These are phyloP conservation scores for Ivindomyrus marchei DNA, from an alignment of 2,113 vertebrate genomes.

Conservation along the genomic window DNA sequence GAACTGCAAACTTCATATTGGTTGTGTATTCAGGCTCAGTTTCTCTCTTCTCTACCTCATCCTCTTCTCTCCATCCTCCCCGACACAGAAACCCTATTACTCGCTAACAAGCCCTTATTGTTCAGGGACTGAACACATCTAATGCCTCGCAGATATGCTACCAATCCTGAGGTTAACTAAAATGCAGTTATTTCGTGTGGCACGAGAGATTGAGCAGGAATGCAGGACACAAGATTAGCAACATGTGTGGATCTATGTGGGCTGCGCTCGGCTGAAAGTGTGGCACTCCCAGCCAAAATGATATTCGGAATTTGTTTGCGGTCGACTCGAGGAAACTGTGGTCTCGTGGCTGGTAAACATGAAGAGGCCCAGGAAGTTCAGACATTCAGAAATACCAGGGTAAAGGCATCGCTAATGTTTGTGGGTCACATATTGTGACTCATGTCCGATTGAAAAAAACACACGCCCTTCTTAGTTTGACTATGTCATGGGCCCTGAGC, in stretches of 20 bases:
- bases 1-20: not conserved
- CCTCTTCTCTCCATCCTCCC: not conserved
- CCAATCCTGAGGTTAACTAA: slow-evolving; percentile 3
- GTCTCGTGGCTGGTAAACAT: not conserved
- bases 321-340: not conserved
- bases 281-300: not conserved
- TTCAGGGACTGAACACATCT: not conserved
- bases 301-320: not conserved
- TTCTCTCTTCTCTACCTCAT: not conserved
- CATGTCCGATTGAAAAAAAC: not conserved
- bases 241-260: not conserved
- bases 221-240: not conserved
- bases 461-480: not conserved
- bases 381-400: not conserved
- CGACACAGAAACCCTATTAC: not conserved
- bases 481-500: not conserved
- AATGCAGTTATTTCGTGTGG: not conserved
- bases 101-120: not conserved
- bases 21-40: not conserved
- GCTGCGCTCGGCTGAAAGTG: not conserved
- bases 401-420: not conserved
- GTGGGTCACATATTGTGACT: not conserved
- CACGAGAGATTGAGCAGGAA: not conserved
- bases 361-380: not conserved
- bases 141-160: slow-evolving; percentile 5